phyloP scores from a whole-genome alignment of 1,140 invertebrate species.

The Maconellicoccus hirsutus region DNA sequence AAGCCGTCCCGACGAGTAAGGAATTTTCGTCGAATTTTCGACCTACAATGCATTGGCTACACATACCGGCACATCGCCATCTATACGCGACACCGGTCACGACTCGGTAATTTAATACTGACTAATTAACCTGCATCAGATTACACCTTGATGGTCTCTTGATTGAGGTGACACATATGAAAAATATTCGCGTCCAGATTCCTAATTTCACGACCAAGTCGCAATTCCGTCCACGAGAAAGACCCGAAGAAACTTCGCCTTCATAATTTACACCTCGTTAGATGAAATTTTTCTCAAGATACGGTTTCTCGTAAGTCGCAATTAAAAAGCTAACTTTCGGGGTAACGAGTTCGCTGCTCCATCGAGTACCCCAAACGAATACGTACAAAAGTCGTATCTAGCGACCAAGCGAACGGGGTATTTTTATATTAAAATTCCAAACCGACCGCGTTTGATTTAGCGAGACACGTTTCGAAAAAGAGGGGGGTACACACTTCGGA shows the following conservation, averaged over 20 bases:
- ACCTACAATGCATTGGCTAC: too few relatives aligned
- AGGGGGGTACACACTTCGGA: not conserved
- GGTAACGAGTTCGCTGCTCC: too few relatives aligned
- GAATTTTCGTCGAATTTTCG: too few relatives aligned
- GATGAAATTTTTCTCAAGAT: too few relatives aligned
- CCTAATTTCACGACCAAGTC: not conserved
- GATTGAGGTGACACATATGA: not conserved
- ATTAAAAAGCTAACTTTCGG: too few relatives aligned
- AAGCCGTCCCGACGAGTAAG: too few relatives aligned
- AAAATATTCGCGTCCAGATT: not conserved
- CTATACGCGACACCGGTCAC: not conserved
- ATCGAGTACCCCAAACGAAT: too few relatives aligned
- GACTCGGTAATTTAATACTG: slow-evolving; percentile 1
- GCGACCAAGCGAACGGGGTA: not conserved
- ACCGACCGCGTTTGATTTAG: not conserved
- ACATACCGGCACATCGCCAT: too few relatives aligned
- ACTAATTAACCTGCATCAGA: not conserved
- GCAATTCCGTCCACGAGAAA: too few relatives aligned
- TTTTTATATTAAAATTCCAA: slow-evolving; percentile 1
- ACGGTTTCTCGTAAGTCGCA: too few relatives aligned
- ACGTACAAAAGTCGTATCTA: not conserved
- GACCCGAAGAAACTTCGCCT: too few relatives aligned
- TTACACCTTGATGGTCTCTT: not conserved
- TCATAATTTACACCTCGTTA: too few relatives aligned
- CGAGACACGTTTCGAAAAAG: not conserved